Evolutionary conservation across 2,888 invertebrate genomes (phyloP).

Genomic region (Callosobruchus maculatus): DNA sequence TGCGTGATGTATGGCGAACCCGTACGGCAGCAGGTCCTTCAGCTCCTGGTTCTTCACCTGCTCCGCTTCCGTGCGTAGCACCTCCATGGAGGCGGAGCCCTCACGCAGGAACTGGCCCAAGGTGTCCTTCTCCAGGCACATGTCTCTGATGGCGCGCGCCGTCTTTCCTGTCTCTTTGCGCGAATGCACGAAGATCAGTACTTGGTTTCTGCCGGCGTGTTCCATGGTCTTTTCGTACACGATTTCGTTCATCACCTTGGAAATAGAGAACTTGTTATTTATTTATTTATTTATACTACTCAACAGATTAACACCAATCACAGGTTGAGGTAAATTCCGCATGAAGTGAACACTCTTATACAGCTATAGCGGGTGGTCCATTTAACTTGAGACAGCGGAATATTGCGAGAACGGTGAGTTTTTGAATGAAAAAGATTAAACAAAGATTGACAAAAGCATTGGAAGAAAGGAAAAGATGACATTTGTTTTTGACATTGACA

Average conservation of each 20-base stretch:
- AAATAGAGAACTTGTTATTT: not conserved
- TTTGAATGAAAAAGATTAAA: too few species aligned
- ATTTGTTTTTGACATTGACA: too few species aligned
- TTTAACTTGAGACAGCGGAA: too few species aligned
- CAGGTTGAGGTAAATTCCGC: too few species aligned
- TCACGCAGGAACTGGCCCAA: slow-evolving; percentile 92
- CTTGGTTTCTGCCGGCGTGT: slow-evolving; percentile 96
- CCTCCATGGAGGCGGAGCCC: slow-evolving; percentile 95
- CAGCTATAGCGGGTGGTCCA: too few species aligned
- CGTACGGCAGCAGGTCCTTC: slow-evolving; percentile 94
- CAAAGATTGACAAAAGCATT: too few species aligned
- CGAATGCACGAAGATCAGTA: slow-evolving; percentile 96
- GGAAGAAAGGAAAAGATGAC: too few species aligned
- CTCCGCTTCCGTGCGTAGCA: slow-evolving; percentile 92
- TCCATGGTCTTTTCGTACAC: slow-evolving; percentile 99
- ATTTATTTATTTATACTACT: too few species aligned
- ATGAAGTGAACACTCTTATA: too few species aligned
- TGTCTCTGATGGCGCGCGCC: slow-evolving; percentile 90
- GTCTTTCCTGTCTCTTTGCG: slow-evolving; percentile 99
- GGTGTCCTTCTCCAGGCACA: slow-evolving; percentile 97
- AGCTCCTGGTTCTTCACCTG: slow-evolving; percentile 95
- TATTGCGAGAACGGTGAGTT: too few species aligned
- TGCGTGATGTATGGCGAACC: slow-evolving; percentile 99
- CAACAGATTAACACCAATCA: too few species aligned
- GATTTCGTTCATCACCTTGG: slow-evolving; percentile 91